phyloP scores from a whole-genome alignment of 2,797 vertebrate species.

The Tiaroga cobitis region DNA sequence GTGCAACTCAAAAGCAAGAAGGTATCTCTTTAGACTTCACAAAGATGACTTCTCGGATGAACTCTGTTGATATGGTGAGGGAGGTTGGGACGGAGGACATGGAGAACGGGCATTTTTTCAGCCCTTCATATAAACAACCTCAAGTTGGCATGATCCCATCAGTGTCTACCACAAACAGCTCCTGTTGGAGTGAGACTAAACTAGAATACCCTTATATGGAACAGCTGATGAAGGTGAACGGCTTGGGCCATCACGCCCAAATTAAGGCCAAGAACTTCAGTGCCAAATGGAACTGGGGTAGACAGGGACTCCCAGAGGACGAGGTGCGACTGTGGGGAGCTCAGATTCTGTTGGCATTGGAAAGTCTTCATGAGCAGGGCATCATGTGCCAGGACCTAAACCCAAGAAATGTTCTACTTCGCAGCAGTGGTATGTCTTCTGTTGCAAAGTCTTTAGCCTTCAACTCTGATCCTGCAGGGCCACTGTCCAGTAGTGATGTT shows the following conservation, averaged over 20 bases:
- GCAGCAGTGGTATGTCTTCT: conserved; percentile 82
- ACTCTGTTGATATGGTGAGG: neutral
- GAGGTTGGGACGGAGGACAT: conserved; percentile 54
- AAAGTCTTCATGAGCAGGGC: conserved; percentile 94
- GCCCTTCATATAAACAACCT: conserved; percentile 59
- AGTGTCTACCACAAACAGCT: conserved; percentile 42
- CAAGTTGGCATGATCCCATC: conserved; percentile 54
- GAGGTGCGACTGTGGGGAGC: conserved; percentile 91
- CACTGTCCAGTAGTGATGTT: neutral
- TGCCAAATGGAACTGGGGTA: conserved; percentile 58
- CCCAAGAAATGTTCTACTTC: conserved; percentile 91
- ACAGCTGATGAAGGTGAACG: conserved; percentile 77
- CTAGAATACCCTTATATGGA: conserved; percentile 59
- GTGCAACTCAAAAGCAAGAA: conserved; percentile 52
- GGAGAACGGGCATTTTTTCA: conserved; percentile 64
- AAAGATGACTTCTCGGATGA: conserved; percentile 34
- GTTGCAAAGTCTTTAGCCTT: neutral
- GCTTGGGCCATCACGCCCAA: conserved; percentile 70
- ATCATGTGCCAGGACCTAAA: conserved; percentile 94
- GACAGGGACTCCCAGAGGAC: conserved; percentile 83
- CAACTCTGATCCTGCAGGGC: neutral
- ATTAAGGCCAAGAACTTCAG: conserved; percentile 58
- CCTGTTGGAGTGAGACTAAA: conserved; percentile 36
- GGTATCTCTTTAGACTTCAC: conserved; percentile 55
- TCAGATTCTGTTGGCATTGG: conserved; percentile 90